A percentile compares a stretch with the other conserved stretches of the same genome.
phyloP scores from a whole-genome alignment of 2,113 vertebrate genomes.

The Rhinoptilus africanus region DNA sequence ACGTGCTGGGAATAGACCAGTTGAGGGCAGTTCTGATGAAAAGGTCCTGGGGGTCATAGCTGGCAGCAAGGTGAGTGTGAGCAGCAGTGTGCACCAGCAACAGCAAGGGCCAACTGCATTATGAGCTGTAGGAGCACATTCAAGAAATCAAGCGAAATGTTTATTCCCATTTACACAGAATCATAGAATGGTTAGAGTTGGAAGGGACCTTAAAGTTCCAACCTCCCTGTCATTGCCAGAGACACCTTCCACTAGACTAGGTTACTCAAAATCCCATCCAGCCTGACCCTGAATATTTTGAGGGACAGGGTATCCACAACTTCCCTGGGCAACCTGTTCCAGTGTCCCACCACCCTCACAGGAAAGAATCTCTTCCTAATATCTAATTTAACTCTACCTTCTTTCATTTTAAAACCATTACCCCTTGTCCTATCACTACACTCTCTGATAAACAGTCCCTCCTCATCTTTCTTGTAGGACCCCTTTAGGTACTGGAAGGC shows the following conservation, averaged over 20 bases:
- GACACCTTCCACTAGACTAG: not conserved
- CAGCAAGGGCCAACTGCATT: not conserved
- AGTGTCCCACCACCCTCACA: not conserved
- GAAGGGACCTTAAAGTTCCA: no score
- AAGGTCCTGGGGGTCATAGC: not conserved
- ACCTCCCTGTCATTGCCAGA: not conserved
- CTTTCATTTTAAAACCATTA: not conserved
- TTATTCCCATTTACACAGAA: not conserved
- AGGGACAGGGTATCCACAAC: not conserved
- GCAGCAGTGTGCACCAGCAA: not conserved
- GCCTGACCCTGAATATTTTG: not conserved
- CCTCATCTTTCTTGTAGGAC: not conserved
- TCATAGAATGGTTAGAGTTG: no score
- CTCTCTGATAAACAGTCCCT: not conserved
- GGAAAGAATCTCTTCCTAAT: not conserved
- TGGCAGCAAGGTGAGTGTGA: not conserved
- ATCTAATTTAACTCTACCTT: not conserved
- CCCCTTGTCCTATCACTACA: not conserved
- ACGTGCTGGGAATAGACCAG: not conserved
- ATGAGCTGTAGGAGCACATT: not conserved
- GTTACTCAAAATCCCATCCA: not conserved
- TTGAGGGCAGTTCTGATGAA: not conserved
- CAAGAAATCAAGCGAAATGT: not conserved
- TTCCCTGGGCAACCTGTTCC: not conserved
- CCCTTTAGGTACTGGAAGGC: not conserved